A percentile compares a stretch with the other conserved stretches of the same genome.
Conservation (phyloP, 2,113 vertebrate species). For the Neolamprologus fasciatus region DNA sequence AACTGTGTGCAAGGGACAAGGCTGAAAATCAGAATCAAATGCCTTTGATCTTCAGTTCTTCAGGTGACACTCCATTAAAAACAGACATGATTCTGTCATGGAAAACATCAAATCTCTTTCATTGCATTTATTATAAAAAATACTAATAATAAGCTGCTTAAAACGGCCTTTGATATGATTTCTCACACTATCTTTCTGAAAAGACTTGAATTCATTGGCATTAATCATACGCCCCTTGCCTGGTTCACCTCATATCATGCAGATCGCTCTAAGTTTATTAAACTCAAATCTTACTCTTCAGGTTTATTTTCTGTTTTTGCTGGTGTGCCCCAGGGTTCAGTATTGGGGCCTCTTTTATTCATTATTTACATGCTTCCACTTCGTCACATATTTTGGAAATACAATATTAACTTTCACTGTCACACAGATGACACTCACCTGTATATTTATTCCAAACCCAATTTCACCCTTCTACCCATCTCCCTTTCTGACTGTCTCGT, state of each 20-base stretch:
- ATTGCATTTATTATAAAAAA: neutral
- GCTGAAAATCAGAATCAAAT: neutral
- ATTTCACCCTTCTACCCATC: neutral
- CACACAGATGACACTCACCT: neutral
- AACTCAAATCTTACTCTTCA: neutral
- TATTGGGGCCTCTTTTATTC: neutral
- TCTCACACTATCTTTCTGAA: neutral
- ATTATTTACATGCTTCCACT: neutral
- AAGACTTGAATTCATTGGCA: neutral
- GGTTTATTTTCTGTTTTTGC: neutral
- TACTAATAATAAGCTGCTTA: neutral
- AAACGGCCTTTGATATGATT: neutral
- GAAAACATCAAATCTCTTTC: neutral
- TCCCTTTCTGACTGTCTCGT: neutral
- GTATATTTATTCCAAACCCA: neutral
- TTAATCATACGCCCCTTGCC: neutral
- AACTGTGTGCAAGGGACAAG: neutral
- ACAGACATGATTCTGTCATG: neutral
- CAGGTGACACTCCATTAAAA: neutral
- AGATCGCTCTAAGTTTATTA: fast-evolving
- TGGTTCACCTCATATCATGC: neutral
- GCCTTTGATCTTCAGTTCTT: neutral
- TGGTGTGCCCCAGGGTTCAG: neutral
- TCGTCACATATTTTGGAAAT: neutral
- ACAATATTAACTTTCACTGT: neutral